Evolutionary conservation across 23 tunicate species (phyloP).

Genomic region (Phallusia fumigata): DNA sequence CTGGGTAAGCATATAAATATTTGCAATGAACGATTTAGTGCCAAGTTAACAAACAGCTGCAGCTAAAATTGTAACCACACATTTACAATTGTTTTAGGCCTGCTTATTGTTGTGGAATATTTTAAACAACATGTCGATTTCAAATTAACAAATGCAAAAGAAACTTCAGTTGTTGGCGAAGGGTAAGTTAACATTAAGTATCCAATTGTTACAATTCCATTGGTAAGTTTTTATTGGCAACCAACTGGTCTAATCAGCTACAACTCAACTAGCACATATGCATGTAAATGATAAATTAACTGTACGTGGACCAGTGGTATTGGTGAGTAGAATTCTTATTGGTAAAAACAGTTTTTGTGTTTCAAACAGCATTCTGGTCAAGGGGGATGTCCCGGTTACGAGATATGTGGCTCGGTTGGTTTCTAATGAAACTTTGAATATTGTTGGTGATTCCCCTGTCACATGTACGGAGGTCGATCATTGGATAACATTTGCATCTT

Average conservation of each 20-base stretch:
- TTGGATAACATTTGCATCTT: conserved; percentile 58
- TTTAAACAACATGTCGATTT: conserved; percentile 19
- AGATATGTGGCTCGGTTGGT: conserved; percentile 47
- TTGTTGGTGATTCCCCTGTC: conserved; percentile 50
- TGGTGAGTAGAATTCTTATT: neutral
- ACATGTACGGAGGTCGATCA: conserved; percentile 69
- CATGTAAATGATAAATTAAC: too few species aligned
- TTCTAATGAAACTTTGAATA: conserved; percentile 15
- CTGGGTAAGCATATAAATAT: too few species aligned
- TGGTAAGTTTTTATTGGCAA: neutral
- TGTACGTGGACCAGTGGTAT: too few species aligned
- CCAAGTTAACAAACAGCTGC: too few species aligned
- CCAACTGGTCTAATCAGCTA: too few species aligned
- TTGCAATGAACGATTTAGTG: too few species aligned
- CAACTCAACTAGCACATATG: too few species aligned
- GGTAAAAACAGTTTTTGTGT: neutral
- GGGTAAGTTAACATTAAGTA: conserved; percentile 20
- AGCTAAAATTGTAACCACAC: too few species aligned
- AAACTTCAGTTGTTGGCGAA: conserved; percentile 34
- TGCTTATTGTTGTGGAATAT: conserved; percentile 44
- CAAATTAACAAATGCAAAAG: conserved; percentile 31
- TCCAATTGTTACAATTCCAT: neutral
- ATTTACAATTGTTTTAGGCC: conserved; percentile 13
- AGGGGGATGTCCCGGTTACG: conserved; percentile 47
- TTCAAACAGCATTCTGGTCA: conserved; percentile 20